These are phyloP conservation scores for Popillia japonica DNA, from an alignment of 1,140 invertebrate genomes.

Conservation along the genomic window DNA sequence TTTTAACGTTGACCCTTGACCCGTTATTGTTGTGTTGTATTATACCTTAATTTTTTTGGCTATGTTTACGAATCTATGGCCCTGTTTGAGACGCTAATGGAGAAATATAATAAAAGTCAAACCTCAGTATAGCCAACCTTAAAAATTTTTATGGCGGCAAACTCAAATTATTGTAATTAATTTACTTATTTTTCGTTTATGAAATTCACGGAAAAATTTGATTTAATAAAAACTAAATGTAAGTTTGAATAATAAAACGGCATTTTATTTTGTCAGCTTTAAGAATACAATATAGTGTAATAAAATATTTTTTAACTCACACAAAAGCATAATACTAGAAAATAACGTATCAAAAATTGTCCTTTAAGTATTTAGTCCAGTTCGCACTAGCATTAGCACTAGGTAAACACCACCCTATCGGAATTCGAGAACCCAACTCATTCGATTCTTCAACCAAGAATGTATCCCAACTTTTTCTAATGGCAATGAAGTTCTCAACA, in stretches of 20 bases:
- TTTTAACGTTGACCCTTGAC: too few relatives aligned
- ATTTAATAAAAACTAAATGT: too few relatives aligned
- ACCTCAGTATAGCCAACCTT: too few relatives aligned
- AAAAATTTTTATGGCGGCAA: too few relatives aligned
- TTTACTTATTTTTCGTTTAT: too few relatives aligned
- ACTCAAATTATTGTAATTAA: too few relatives aligned
- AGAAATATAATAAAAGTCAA: too few relatives aligned
- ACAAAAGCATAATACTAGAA: background rate
- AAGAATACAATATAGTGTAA: background rate
- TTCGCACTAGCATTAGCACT: slow-evolving; percentile 45
- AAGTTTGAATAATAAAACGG: background rate
- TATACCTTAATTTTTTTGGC: too few relatives aligned
- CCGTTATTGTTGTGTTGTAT: too few relatives aligned
- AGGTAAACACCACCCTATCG: slow-evolving; percentile 57
- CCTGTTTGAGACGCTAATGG: too few relatives aligned
- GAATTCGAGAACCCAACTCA: slow-evolving; percentile 54
- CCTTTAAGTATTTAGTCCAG: slow-evolving; percentile 54
- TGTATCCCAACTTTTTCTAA: slow-evolving; percentile 60
- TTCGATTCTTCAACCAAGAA: slow-evolving; percentile 51
- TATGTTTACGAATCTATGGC: too few relatives aligned
- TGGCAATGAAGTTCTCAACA: slow-evolving; percentile 56
- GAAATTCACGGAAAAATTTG: too few relatives aligned
- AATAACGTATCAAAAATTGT: slow-evolving; percentile 7
- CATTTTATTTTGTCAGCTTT: slow-evolving; percentile 1
- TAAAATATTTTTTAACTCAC: background rate